Evolutionary conservation across 2,888 invertebrate species (phyloP).

Genomic region (Drosophila seclusa): DNA sequence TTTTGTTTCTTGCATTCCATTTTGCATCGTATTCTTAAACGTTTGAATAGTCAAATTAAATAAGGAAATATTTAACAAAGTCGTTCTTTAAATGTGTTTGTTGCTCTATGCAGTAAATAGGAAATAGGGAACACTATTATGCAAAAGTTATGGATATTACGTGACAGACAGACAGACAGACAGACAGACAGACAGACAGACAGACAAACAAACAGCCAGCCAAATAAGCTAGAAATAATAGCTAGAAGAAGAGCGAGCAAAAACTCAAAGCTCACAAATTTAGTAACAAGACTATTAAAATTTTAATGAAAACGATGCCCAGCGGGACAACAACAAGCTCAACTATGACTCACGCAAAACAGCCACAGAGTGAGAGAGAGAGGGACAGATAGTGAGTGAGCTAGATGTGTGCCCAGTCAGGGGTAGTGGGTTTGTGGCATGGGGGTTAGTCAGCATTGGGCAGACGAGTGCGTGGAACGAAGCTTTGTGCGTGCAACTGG

Average conservation of each 20-base stretch:
- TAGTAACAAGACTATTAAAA: slow-evolving; percentile 69
- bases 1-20: background rate
- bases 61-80: background rate
- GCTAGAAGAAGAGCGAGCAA: slow-evolving; percentile 1
- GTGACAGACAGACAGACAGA: slow-evolving; percentile 15
- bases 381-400: background rate
- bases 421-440: background rate
- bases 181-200: slow-evolving; percentile 3
- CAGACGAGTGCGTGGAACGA: slow-evolving; percentile 52
- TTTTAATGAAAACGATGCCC: slow-evolving; percentile 77
- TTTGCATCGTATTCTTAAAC: slow-evolving; percentile 6
- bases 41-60: slow-evolving; percentile 1
- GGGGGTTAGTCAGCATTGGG: slow-evolving; percentile 28
- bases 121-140: slow-evolving; percentile 18
- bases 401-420: background rate
- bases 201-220: too few relatives aligned
- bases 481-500: slow-evolving; percentile 72
- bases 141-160: slow-evolving; percentile 52
- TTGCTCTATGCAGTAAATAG: background rate
- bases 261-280: slow-evolving; percentile 24
- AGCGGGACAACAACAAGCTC: slow-evolving; percentile 50
- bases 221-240: slow-evolving; percentile 13
- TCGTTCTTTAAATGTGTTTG: background rate
- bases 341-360: slow-evolving; percentile 62
- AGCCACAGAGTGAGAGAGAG: slow-evolving; percentile 15